Evolutionary conservation across 2,888 invertebrate genomes (phyloP).

Genomic region (Polyploca ridens): DNA sequence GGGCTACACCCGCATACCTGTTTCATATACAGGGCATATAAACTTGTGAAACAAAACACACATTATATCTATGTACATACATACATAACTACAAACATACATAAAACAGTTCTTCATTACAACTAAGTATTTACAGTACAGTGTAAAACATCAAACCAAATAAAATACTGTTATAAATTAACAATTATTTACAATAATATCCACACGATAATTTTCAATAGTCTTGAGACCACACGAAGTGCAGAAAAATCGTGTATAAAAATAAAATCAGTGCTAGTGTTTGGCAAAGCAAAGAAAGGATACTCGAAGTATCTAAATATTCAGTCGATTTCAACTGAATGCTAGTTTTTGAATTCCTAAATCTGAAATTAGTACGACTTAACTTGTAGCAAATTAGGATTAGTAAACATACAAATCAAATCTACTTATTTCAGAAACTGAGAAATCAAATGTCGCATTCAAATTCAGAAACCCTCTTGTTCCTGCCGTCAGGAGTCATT

Average conservation of each 20-base stretch:
- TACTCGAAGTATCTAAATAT: constrained; percentile 16
- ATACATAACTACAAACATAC: constrained; percentile 30
- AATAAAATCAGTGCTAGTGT: constrained; percentile 46
- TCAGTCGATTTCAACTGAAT: constrained; percentile 36
- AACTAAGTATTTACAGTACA: constrained; percentile 32
- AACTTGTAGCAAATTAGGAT: neutral
- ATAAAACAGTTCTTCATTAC: constrained; percentile 49
- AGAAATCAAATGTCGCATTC: constrained; percentile 84
- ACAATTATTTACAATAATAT: constrained; percentile 65
- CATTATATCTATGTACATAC: constrained; percentile 35
- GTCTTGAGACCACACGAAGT: constrained; percentile 40
- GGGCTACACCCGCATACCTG: no score
- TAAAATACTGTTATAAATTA: constrained; percentile 76
- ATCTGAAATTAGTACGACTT: neutral
- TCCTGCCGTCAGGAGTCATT: constrained; percentile 76
- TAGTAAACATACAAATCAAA: neutral
- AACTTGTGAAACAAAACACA: constrained; percentile 21
- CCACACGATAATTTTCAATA: constrained; percentile 40
- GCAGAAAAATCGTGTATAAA: constrained; percentile 31
- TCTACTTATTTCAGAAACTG: neutral
- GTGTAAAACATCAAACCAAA: constrained; percentile 28
- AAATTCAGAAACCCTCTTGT: constrained; percentile 86
- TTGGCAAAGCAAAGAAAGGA: constrained; percentile 37
- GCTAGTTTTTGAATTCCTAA: constrained; percentile 16
- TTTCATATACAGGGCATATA: constrained; percentile 1